Evolutionary conservation across 2,888 invertebrate genomes (phyloP), one percentile per base, ranked within the genome.

Genomic region (Barypeithes pellucidus): DNA sequence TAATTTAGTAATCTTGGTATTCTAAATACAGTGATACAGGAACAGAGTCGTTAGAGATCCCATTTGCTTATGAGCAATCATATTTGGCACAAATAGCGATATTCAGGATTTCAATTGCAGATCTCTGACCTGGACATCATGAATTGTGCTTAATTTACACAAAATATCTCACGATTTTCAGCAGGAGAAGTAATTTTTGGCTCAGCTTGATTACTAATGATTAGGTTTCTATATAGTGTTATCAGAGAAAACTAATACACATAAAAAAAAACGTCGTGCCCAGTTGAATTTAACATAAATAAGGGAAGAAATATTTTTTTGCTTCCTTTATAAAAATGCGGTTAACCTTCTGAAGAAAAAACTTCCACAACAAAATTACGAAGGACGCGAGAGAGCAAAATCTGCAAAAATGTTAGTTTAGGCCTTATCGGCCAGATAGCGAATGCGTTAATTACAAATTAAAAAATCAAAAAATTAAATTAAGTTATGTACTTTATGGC

Each of bases 351-450:
- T n/a, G 14, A 52, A 52, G 8, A 22, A 61, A 43, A 65, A 33
- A 52, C 47, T 63, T 47, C 12, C 65, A 20, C 50, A 63, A 63
- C 20, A 9, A 50, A 63, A 63, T 50, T 63, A 33, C 50, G 50
- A 63, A 63, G 36, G 36, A 63, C 50, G 63, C 39, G 33, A 29
- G 33, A 65, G 22, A 52, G 3, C 24, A 50, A 52, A 65, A 50
- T 65, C 36, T 65, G 33, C 16, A 52, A 50, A 52, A 65, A 52
- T 47, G 63, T 24, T 43, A 52, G 50, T 50, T 65, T 52, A 18
- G 33, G 20, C 20, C 36, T 65, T 65, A 65, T 65, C 20, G 22
- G 50, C 12, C 16, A 57, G 54, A 57, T 57, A 57, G 33, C 24
- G 3, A 4, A 33, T 57, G 16, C 33, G 18, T 16, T 16, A 57